phyloP scores from a whole-genome alignment of 2,888 invertebrate species.

The Augochlorella aurata region DNA sequence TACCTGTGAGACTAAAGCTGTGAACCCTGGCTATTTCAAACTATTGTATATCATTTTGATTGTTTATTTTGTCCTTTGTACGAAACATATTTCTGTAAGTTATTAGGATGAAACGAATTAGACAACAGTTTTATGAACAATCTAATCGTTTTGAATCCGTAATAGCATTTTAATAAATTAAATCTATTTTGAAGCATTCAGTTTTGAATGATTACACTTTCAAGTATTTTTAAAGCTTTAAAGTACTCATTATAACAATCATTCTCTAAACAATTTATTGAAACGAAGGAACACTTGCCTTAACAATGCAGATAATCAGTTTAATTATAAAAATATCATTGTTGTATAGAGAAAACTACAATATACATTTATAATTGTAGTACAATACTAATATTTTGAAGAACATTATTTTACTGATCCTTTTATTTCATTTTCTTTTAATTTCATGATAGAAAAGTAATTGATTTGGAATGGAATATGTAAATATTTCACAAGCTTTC shows the following conservation, averaged over 20 bases:
- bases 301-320: background rate
- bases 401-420: background rate
- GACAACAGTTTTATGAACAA: background rate
- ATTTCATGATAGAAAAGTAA: too few species aligned
- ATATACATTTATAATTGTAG: background rate
- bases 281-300: too few species aligned
- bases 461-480: background rate
- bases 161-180: background rate
- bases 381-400: background rate
- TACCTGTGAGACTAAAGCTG: background rate
- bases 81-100: background rate
- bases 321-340: background rate
- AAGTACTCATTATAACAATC: too few species aligned
- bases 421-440: too few species aligned
- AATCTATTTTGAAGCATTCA: background rate
- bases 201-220: background rate
- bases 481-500: background rate
- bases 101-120: background rate
- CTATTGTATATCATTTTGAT: background rate
- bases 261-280: too few species aligned
- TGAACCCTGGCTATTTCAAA: background rate
- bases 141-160: background rate
- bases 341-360: background rate
- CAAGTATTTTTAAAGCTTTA: background rate
- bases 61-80: background rate